Base-by-base conservation (phyloP, 2,113 vertebrate genomes). In the Oncorhynchus masou region DNA sequence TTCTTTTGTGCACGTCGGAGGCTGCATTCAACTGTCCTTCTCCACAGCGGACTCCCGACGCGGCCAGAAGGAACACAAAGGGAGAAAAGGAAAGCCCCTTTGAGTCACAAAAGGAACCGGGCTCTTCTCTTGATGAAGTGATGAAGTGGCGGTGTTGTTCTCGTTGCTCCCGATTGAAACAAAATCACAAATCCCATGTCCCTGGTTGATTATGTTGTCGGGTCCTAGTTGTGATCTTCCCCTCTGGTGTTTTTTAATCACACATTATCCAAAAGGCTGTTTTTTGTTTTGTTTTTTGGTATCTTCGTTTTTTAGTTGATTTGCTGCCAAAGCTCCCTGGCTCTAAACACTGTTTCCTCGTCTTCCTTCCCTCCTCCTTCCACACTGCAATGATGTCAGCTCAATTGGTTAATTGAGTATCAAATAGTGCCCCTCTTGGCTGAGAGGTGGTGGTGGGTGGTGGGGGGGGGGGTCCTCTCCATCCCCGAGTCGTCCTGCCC, bases 1-100 rank as follows among this genome's bases (percentile, higher is more conserved):
- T 99, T 97, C 97, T 99, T 97, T 97, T 96, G 96, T 96, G 96
- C 91, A 98, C 97, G 96, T 99, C 95, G 95, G 95, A 95, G 96
- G 93, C 95, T 96, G 96, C 97, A 99, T 99, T 99, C 97, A 99
- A 97, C 97, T 96, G 93, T 98, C 95, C 93, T 96, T 94, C 93
- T 91, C 90, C 74, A 84, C 87, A 92, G 85, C 87, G 91, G 92
- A 96, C 95, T 96, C 95, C 94, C 94, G 94, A 95, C 93, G 91
- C 94, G 85, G 93, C 95, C 95, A 97, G 94, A 96, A 94, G 94
- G 95, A 94, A 88, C 92, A 95, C 92, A 94, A 91, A 79, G 89
- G 90, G 15, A 19, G 51, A 5, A 54, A 54, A 80, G 89, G 94
- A 92, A 90, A 96, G 92, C 93, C 95, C 93, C 91, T 97, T 93